A percentile compares a stretch with the other conserved stretches of the same genome.
phyloP scores from a whole-genome alignment of 2,888 invertebrate species.

The Ceramica pisi region DNA sequence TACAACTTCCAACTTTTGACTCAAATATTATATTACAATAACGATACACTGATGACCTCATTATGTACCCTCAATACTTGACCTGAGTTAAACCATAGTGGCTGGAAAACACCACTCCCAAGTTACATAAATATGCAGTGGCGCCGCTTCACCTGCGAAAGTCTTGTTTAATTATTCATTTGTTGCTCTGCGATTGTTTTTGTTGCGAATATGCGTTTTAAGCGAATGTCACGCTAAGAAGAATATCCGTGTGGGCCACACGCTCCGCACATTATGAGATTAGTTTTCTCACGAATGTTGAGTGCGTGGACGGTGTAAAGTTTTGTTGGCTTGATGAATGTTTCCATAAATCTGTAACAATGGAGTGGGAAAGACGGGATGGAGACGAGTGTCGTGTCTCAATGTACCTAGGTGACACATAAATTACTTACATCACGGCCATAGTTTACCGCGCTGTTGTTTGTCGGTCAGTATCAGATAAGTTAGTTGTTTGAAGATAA shows the following conservation, averaged over 20 bases:
- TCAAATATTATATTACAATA: background rate
- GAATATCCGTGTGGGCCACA: slow-evolving; percentile 20
- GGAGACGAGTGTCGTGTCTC: slow-evolving; percentile 6
- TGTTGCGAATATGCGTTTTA: slow-evolving; percentile 67
- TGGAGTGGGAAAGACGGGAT: slow-evolving; percentile 40
- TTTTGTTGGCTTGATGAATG: slow-evolving; percentile 43
- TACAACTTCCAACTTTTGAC: too few species aligned
- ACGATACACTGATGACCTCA: slow-evolving; percentile 7
- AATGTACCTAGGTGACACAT: slow-evolving; percentile 21
- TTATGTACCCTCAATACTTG: background rate
- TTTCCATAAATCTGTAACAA: slow-evolving; percentile 41
- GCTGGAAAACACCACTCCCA: slow-evolving; percentile 46
- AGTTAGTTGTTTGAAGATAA: slow-evolving; percentile 32
- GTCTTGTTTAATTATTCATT: slow-evolving; percentile 71
- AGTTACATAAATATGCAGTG: slow-evolving; percentile 59
- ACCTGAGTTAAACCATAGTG: slow-evolving; percentile 23
- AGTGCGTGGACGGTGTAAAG: slow-evolving; percentile 32
- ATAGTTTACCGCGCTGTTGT: slow-evolving; percentile 25
- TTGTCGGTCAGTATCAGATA: slow-evolving; percentile 41
- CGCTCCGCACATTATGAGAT: slow-evolving; percentile 20
- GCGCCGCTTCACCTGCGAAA: slow-evolving; percentile 71
- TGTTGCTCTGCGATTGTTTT: slow-evolving; percentile 79
- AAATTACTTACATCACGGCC: slow-evolving; percentile 40
- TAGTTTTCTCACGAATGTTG: slow-evolving; percentile 43
- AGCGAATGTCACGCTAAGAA: slow-evolving; percentile 63